Conservation (phyloP, 2,113 vertebrate species). For the Lethenteron reissneri region DNA sequence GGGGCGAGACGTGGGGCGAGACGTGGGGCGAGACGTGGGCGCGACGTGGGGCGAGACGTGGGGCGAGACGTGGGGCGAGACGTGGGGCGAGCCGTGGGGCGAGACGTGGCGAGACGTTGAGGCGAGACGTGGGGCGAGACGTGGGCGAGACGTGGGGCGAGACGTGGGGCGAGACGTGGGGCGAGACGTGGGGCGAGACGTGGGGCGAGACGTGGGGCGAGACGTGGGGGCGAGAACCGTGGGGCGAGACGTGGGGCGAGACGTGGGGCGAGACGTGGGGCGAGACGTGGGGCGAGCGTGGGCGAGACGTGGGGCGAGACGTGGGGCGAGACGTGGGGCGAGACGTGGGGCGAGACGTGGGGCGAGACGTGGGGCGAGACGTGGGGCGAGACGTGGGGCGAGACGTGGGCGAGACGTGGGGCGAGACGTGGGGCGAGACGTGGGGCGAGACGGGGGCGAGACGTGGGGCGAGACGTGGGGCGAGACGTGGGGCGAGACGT, state of each 20-base stretch:
- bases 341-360: background rate
- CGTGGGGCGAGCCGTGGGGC: background rate
- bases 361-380: background rate
- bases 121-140: background rate
- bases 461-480: background rate
- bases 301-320: no score
- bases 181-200: background rate
- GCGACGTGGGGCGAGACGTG: background rate
- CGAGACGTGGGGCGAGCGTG: no score
- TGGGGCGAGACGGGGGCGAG: background rate
- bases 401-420: background rate
- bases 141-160: background rate
- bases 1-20: background rate
- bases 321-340: background rate
- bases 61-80: background rate
- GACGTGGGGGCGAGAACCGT: background rate
- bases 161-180: background rate
- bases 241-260: background rate
- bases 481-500: background rate
- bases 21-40: background rate
- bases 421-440: background rate
- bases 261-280: no score
- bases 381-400: background rate
- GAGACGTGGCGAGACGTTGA: no score
- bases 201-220: background rate